Evolutionary conservation across 2,113 vertebrate genomes (phyloP).

Genomic region (Elachura formosa): DNA sequence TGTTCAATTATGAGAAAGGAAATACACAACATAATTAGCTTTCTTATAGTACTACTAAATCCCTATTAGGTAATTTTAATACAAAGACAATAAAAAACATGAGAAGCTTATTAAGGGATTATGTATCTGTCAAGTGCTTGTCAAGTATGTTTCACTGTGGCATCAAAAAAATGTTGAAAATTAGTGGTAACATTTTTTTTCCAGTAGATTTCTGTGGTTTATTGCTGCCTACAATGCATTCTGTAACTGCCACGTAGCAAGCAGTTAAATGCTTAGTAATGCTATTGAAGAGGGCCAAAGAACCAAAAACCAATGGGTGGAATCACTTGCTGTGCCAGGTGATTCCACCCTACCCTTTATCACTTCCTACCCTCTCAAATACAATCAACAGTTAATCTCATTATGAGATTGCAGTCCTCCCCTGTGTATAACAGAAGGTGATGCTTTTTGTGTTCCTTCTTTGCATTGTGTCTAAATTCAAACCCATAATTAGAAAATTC

Average conservation of each 20-base stretch:
- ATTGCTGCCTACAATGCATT: not conserved
- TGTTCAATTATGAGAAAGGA: not conserved
- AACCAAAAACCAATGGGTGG: not conserved
- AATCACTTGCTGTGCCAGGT: not conserved
- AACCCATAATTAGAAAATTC: not conserved
- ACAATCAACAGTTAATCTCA: not conserved
- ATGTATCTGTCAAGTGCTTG: not conserved
- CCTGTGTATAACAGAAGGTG: conserved; percentile 1
- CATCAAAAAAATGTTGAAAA: not conserved
- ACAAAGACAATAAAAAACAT: not conserved
- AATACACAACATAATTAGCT: not conserved
- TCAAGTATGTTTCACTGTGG: not conserved
- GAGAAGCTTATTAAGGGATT: not conserved
- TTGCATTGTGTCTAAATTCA: not conserved
- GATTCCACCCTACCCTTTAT: not conserved
- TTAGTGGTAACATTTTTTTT: not conserved
- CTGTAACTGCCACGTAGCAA: not conserved
- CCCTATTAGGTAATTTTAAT: not conserved
- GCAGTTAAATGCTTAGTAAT: not conserved
- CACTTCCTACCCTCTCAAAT: not conserved
- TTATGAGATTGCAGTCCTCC: not conserved
- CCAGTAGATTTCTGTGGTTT: not conserved
- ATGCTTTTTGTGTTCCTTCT: not conserved
- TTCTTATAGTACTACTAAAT: not conserved
- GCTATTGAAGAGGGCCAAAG: not conserved